Conservation (phyloP, 2,888 invertebrate species). For the Hemicrepidius hirtus region DNA sequence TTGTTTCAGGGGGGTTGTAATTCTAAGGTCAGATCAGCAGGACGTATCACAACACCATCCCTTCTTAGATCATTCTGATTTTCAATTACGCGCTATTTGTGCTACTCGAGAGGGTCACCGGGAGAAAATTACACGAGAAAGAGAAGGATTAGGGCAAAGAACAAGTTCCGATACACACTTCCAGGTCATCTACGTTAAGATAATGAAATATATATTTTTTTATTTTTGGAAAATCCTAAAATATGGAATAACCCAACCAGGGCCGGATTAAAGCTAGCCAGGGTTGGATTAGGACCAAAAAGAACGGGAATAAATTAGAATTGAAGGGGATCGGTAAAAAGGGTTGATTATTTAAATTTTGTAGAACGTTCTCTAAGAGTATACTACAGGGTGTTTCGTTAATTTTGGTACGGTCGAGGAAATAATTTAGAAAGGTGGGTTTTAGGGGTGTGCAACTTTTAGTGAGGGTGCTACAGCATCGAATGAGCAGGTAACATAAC, state of each 20-base stretch:
- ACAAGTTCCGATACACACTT: constrained; percentile 38
- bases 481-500: constrained; percentile 53
- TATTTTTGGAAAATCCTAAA: no score
- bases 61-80: constrained; percentile 48
- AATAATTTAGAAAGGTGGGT: background rate
- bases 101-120: constrained; percentile 53
- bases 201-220: background rate
- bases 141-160: constrained; percentile 49
- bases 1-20: no score
- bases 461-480: constrained; percentile 38
- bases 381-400: no score
- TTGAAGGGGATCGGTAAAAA: no score
- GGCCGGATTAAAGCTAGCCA: no score
- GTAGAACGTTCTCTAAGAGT: no score
- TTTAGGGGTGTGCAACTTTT: constrained; percentile 13
- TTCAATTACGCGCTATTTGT: constrained; percentile 57
- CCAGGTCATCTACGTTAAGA: constrained; percentile 33
- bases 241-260: no score
- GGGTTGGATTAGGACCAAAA: no score
- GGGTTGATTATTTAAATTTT: no score
- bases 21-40: no score
- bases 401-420: no score
- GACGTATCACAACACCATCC: constrained; percentile 33
- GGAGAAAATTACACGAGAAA: constrained; percentile 52
- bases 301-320: no score